These are phyloP conservation scores for Trematomus loennbergii DNA, from an alignment of 2,113 vertebrate genomes.

Conservation along the genomic window DNA sequence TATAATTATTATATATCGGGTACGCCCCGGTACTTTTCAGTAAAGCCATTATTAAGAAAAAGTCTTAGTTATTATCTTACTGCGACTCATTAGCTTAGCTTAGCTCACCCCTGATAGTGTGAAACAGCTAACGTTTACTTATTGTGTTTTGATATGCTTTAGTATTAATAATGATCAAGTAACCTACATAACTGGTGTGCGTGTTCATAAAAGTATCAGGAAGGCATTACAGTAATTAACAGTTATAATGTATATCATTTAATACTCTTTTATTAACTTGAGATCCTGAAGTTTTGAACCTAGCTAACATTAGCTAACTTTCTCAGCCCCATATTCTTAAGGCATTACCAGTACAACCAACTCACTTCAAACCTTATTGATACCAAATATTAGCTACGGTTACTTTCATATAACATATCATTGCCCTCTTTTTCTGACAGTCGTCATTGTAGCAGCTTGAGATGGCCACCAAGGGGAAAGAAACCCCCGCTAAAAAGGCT, in stretches of 20 bases:
- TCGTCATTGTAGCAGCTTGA: neutral
- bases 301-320: neutral
- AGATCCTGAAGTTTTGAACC: neutral
- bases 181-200: rapidly evolving
- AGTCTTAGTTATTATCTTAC: neutral
- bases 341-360: too few relatives aligned
- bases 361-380: rapidly evolving
- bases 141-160: neutral
- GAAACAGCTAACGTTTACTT: slow-evolving; percentile 11
- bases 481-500: slow-evolving; percentile 89
- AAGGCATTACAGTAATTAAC: neutral
- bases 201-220: neutral
- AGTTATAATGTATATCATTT: neutral
- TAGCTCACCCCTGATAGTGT: neutral
- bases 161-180: too few relatives aligned
- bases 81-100: slow-evolving; percentile 11
- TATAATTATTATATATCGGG: neutral
- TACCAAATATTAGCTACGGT: rapidly evolving
- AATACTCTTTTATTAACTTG: rapidly evolving
- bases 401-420: neutral
- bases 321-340: neutral
- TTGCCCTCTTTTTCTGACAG: neutral
- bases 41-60: rapidly evolving
- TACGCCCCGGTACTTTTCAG: rapidly evolving
- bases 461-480: slow-evolving; percentile 79